These are phyloP conservation scores for Pandemis cinnamomeana DNA, from an alignment of 2,888 invertebrate species.

Conservation along the genomic window DNA sequence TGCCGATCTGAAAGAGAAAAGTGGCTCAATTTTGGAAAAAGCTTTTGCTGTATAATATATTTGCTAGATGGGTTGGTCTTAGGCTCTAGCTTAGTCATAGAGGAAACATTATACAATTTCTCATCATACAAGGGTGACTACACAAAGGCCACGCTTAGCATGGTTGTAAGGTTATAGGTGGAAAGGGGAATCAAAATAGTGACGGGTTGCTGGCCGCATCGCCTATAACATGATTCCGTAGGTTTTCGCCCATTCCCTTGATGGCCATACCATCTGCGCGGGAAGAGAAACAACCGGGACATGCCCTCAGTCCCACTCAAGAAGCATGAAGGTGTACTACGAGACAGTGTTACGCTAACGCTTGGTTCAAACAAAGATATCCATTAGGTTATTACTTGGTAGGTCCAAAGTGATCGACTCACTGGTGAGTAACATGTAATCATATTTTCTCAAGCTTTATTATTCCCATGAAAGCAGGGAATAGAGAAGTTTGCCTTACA, in stretches of 20 bases:
- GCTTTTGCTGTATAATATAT: background rate
- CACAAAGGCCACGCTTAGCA: no score
- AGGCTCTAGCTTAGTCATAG: background rate
- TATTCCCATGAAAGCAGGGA: slow-evolving; percentile 34
- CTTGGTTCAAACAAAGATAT: slow-evolving; percentile 12
- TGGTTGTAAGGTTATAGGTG: no score
- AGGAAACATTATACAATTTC: no score
- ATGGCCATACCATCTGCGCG: no score
- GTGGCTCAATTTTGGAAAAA: slow-evolving; percentile 39
- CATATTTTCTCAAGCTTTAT: slow-evolving; percentile 36
- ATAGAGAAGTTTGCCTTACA: slow-evolving; percentile 18
- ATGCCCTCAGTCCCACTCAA: background rate
- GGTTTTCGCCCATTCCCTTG: no score
- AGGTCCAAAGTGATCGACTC: slow-evolving; percentile 14
- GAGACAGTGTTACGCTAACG: background rate
- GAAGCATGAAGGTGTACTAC: background rate
- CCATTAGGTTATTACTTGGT: slow-evolving; percentile 29
- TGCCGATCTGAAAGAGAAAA: slow-evolving; percentile 75
- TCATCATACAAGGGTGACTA: no score
- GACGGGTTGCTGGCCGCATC: no score
- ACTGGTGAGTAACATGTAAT: slow-evolving; percentile 26
- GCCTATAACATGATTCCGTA: no score
- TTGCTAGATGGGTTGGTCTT: background rate
- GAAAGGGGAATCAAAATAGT: no score
- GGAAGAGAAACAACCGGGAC: no score